Base-by-base conservation (phyloP, 2,113 vertebrate genomes). In the Xerus inauris region DNA sequence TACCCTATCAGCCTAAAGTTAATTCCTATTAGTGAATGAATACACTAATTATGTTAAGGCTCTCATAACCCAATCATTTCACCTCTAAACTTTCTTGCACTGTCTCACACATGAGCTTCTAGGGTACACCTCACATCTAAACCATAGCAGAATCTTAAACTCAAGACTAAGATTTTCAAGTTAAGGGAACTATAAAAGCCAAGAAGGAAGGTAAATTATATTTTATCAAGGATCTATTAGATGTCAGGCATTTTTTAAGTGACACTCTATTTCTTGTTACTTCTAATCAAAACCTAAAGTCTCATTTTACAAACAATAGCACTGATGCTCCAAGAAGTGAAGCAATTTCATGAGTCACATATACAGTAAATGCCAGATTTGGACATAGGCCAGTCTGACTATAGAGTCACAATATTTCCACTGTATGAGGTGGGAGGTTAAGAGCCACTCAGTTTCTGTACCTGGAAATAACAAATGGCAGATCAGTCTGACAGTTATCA, bases 261-360 rank as follows among this genome's bases (percentile, higher is more conserved):
- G 54, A 72, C 40, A 83, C 79, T 79, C 49, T 89, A 62, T n/a
- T 91, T 94, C 30, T 88, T 93, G 64, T 82, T 72, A 93, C n/a
- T 91, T 24, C 76, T 40, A 91, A 83, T 17, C 17, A 91, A 40
- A 79, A 64, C 76, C 35, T 51, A 42, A 57, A 57, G 5, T 76
- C 24, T 82, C 75, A 89, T 73, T 89, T 96, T 83, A 92, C 40
- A 79, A 89, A 89, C 14, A 91, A 92, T 45, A 86, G 5, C 59
- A 81, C 35, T 45, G 45, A 59, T 45, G 19, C 5, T 47, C 35
- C 7, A 7, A 77, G 38, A 72, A 11, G 8, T 79, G 90, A 91
- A 88, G 22, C 42, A 87, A 93, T 22, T 64, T 83, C 81, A 94
- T 42, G 9, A 90, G 89, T 64, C 73, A 40, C 26, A 89, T 16